Conservation (phyloP, 1,140 invertebrate species). For the Gyrodactylus salaris region DNA sequence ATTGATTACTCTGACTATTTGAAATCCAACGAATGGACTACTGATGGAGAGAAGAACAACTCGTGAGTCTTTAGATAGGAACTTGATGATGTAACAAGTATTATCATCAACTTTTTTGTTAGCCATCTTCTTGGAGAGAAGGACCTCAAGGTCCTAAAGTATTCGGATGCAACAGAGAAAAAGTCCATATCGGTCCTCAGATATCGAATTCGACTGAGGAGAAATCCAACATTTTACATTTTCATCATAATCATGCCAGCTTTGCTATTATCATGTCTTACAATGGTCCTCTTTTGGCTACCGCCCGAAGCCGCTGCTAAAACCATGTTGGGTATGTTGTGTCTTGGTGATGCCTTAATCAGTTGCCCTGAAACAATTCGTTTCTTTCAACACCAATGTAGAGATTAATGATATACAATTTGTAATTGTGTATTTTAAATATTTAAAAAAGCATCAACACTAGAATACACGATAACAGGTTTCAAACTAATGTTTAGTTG, state of each 20-base stretch:
- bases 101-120: background rate
- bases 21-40: background rate
- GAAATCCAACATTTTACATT: constrained; percentile 8
- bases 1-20: constrained; percentile 12
- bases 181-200: background rate
- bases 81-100: background rate
- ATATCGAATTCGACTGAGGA: constrained; percentile 4
- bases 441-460: too few species aligned
- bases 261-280: constrained; percentile 9
- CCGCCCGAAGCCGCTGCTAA: constrained; percentile 10
- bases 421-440: too few species aligned
- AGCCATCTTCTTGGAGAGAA: constrained; percentile 6
- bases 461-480: too few species aligned
- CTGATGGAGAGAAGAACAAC: constrained; percentile 5
- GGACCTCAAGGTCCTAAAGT: too few species aligned
- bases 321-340: constrained; percentile 7
- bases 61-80: too few species aligned
- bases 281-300: constrained; percentile 10
- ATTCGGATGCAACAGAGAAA: too few species aligned
- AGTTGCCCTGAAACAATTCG: too few species aligned
- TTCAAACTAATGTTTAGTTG: too few species aligned
- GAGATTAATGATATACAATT: too few species aligned
- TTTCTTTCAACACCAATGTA: too few species aligned
- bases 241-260: constrained; percentile 9
- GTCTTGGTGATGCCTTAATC: too few species aligned